These are phyloP conservation scores for Sminthurinus aureus DNA, from an alignment of 2,888 invertebrate species.

Conservation along the genomic window DNA sequence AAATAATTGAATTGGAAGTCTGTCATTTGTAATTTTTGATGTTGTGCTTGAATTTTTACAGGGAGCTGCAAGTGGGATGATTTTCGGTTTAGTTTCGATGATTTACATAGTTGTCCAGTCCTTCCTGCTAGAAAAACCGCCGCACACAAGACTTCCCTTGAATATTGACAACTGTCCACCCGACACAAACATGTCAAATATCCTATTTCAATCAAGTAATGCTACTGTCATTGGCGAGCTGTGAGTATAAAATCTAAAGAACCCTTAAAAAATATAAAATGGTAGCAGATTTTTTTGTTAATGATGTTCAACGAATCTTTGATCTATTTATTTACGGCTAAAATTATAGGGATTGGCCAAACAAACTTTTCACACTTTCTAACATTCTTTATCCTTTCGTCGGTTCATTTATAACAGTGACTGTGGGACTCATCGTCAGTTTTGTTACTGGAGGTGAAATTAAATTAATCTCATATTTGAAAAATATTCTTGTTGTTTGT, in stretches of 20 bases:
- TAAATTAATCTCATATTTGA: not conserved
- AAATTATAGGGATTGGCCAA: conserved; percentile 50
- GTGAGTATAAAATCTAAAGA: not conserved
- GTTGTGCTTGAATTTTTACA: conserved; percentile 29
- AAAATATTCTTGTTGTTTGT: not conserved
- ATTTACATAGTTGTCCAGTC: conserved; percentile 51
- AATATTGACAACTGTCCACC: conserved; percentile 46
- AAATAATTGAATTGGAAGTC: conserved; percentile 7
- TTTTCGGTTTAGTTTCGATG: conserved; percentile 49
- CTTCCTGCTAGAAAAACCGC: conserved; percentile 45
- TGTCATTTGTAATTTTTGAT: not conserved
- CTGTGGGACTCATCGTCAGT: conserved; percentile 46
- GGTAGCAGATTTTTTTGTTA: no score
- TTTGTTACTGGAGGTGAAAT: conserved; percentile 52
- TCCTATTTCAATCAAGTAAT: not conserved
- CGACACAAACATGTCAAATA: conserved; percentile 18
- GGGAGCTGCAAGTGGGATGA: conserved; percentile 56
- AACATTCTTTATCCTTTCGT: conserved; percentile 54
- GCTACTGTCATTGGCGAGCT: not conserved
- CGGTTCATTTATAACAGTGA: conserved; percentile 49
- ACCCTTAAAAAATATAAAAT: no score
- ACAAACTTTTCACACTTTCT: conserved; percentile 53
- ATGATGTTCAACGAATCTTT: not conserved
- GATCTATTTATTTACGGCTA: not conserved
- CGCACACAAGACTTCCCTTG: conserved; percentile 48